Evolutionary conservation across 2,113 vertebrate genomes (phyloP), one percentile per base, ranked within the genome.

Genomic region (Spea bombifrons): DNA sequence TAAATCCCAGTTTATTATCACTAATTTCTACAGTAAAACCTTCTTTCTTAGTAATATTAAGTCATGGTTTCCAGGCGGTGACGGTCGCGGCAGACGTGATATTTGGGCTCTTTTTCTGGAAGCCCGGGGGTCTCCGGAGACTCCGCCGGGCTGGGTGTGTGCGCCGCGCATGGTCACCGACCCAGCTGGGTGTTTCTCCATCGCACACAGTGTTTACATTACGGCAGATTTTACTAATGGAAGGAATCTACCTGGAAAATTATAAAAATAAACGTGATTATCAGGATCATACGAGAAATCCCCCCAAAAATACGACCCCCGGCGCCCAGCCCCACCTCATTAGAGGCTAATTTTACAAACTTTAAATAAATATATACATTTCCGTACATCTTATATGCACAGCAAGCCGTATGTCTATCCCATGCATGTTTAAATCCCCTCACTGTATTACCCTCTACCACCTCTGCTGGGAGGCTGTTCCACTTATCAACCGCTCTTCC

Each of bases 161-260:
- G n/a, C 61, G 5, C 61, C 7, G 61, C 61, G 7, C n/a, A 64
- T 7, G 61, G 17, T 64, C 16, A 64, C 55, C 55, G 9, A 59
- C 15, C 55, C 55, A 59, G 55, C 15, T 59, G 61, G 16, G 61
- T 64, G 61, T 64, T 64, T 9, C 30, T 64, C n/a, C 16, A 17
- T 17, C 61, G 30, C 61, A 64, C 61, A 5, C 61, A 64, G 61
- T 64, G 17, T 16, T 17, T 64, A 64, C 61, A 64, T 64, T 16
- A 17, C 30, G 61, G 61, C 61, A 64, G 61, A 16, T 64, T 30
- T 64, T 30, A 64, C 61, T 64, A 9, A 17, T 64, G 61, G 61
- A 64, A 30, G 61, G n/a, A 64, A 64, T 64, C 17, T 64, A 64
- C 61, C n/a, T 64, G n/a, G 61, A 64, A 64, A 30, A 17, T 30